Percentiles rank a stretch among this genome's conserved stretches.
Conservation (phyloP, 2,888 invertebrate genomes). For the Spatulosminthurus flaviceps region DNA sequence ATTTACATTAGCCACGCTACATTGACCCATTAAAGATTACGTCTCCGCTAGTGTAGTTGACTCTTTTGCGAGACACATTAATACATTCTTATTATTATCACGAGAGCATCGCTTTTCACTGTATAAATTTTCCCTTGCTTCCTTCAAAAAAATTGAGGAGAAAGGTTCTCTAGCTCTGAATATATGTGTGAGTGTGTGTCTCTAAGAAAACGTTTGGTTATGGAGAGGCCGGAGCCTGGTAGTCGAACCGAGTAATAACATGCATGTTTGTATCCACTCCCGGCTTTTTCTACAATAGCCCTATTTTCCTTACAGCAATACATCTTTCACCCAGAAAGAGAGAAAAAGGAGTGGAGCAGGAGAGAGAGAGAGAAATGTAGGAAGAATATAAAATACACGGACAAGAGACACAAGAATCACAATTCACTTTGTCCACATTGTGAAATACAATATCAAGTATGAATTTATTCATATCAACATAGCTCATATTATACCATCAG, state of each 20-base stretch:
- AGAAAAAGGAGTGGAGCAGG: conserved; percentile 1
- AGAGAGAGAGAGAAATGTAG: too few species aligned
- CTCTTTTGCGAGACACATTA: conserved; percentile 39
- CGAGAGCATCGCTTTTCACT: conserved; percentile 34
- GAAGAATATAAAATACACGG: not conserved
- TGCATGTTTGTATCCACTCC: conserved; percentile 14
- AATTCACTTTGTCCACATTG: conserved; percentile 46
- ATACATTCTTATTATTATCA: conserved; percentile 48
- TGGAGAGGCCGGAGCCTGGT: conserved; percentile 30
- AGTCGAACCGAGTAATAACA: conserved; percentile 45
- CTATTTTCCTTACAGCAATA: not conserved
- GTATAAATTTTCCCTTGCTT: conserved; percentile 37
- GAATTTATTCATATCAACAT: conserved; percentile 46
- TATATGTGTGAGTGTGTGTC: not conserved
- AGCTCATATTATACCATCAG: conserved; percentile 1
- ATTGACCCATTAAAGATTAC: conserved; percentile 58
- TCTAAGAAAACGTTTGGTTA: not conserved
- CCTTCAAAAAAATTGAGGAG: conserved; percentile 27
- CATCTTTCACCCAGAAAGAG: conserved; percentile 7
- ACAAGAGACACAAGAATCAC: conserved; percentile 34
- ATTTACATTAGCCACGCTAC: conserved; percentile 57
- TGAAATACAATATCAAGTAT: conserved; percentile 40
- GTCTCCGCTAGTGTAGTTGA: conserved; percentile 26
- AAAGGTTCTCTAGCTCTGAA: conserved; percentile 11
- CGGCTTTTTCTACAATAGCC: not conserved